Conservation (phyloP, 2,888 invertebrate genomes). For the Dorcus parallelipipedus region DNA sequence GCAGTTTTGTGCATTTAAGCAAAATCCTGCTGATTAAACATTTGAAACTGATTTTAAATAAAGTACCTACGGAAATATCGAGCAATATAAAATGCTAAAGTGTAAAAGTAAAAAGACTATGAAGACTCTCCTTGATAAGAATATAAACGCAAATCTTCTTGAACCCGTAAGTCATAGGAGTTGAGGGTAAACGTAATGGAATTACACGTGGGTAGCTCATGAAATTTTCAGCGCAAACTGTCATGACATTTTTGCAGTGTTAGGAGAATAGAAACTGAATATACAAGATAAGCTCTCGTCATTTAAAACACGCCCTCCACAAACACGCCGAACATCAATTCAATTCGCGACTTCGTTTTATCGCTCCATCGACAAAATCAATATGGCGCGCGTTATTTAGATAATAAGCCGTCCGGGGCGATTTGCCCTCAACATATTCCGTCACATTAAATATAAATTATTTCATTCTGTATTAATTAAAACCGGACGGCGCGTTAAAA, state of each 20-base stretch:
- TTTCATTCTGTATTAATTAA: background rate
- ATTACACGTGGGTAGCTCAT: background rate
- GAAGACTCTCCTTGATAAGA: no score
- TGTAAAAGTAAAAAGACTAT: no score
- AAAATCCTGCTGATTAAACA: no score
- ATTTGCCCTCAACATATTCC: background rate
- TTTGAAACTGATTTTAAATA: no score
- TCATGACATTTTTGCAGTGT: background rate
- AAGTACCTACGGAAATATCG: no score
- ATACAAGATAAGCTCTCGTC: conserved; percentile 24
- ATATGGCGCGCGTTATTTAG: conserved; percentile 5
- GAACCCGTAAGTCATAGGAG: no score
- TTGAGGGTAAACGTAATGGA: background rate
- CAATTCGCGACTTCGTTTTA: background rate
- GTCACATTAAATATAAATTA: background rate
- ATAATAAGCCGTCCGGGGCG: no score
- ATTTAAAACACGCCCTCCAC: conserved; percentile 20
- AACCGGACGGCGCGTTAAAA: background rate
- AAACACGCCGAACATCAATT: no score
- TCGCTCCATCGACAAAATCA: conserved; percentile 6
- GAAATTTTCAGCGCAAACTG: background rate
- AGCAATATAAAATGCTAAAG: no score
- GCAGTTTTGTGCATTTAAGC: no score
- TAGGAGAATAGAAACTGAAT: conserved; percentile 21
- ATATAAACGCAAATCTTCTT: no score